Percentiles rank a stretch among this genome's conserved stretches.
phyloP scores from a whole-genome alignment of 2,113 vertebrate genomes.

The Lanius collurio region DNA sequence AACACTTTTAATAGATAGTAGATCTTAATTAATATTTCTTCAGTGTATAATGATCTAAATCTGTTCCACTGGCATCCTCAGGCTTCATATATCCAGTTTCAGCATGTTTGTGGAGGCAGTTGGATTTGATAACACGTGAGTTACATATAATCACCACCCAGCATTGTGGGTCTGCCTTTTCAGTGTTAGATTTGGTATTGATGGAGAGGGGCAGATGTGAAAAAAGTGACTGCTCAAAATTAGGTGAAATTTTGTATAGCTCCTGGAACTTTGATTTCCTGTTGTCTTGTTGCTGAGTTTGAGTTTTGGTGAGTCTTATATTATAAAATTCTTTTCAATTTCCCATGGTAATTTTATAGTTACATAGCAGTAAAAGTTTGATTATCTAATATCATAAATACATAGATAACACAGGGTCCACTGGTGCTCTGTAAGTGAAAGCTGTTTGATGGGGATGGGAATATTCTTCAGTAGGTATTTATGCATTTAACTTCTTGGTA shows the following conservation, averaged over 20 bases:
- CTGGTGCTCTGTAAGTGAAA: not conserved
- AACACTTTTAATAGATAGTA: conserved; percentile 33
- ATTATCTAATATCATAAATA: not conserved
- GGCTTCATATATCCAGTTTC: conserved; percentile 45
- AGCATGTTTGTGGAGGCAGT: not conserved
- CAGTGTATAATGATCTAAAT: conserved; percentile 29
- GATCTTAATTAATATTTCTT: conserved; percentile 45
- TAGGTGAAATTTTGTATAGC: not conserved
- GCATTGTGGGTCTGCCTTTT: not conserved
- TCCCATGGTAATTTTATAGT: not conserved
- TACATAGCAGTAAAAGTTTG: not conserved
- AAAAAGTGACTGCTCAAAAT: not conserved
- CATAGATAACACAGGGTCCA: not conserved
- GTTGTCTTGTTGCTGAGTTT: not conserved
- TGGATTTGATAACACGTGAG: not conserved
- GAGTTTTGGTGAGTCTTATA: not conserved
- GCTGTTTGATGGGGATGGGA: not conserved
- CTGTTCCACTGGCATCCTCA: conserved; percentile 21
- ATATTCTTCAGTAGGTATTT: not conserved
- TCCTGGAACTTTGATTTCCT: not conserved
- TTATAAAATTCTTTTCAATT: not conserved
- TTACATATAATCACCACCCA: not conserved
- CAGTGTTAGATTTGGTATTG: conserved; percentile 30
- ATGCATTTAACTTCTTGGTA: not conserved
- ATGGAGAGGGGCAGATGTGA: conserved; percentile 16